Evolutionary conservation across 2,113 vertebrate genomes (phyloP), one percentile per base, ranked within the genome.

Genomic region (Phylloscopus trochiloides): DNA sequence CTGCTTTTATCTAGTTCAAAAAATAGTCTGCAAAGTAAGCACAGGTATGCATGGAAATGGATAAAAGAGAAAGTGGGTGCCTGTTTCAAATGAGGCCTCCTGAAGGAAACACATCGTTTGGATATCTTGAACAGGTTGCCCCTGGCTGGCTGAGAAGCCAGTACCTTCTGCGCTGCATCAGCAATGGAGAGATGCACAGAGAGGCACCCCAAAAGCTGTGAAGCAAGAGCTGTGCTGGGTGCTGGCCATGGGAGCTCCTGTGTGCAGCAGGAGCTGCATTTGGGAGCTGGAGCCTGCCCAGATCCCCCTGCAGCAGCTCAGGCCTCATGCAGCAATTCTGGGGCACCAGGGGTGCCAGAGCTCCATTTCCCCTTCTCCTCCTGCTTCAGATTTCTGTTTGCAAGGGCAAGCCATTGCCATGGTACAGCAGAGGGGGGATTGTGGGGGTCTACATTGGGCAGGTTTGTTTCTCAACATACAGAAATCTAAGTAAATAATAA

Each of bases 1-100:
- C 78, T 94, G 68, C 88, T 92, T 96, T 54, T 80, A 89, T 95
- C 88, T 90, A 59, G 94, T 92, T 94, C 92, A 90, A 50, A 94
- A 93, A 43, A 42, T 88, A 86, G 71, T 32, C 68, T 93, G 93
- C 63, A 40, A 80, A 90, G 55, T 59, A 88, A 86, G 82, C 42
- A 36, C 75, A 75, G 93, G 88, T 83, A 63, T 29, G 10, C 29
- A 3, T 75, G 48, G 19, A 70, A 88, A 57, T 17, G 20, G n/a
- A n/a, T 14, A 76, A 59, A 88, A 48, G 20, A 79, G 50, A 86
- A 81, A 83, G 34, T 5, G 51, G 19, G 51, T 43, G 19, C 31
- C 2, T 36, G 51, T 67, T 73, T 80, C 31, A 77, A 67, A 42
- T 1, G 4, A 90, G 74, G 31, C 43, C 24, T 91, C 88, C 68